Percentiles rank a stretch among this genome's conserved stretches.
Evolutionary conservation across 2,797 vertebrate species (phyloP).

Genomic region (Taenioides sp.): DNA sequence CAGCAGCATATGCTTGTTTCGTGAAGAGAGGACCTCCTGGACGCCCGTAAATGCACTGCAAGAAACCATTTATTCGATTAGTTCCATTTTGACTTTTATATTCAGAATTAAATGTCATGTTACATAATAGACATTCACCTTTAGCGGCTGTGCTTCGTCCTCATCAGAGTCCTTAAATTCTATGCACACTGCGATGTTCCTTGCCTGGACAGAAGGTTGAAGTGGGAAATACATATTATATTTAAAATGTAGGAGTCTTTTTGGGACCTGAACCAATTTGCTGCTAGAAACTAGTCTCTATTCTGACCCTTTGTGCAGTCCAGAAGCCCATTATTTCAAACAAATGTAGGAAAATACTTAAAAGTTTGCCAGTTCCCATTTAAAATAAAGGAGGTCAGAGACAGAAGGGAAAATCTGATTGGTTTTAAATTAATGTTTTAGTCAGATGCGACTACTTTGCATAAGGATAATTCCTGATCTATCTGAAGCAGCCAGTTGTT

Average conservation of each 20-base stretch:
- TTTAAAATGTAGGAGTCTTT: conserved; percentile 1
- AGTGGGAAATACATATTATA: conserved; percentile 1
- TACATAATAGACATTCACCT: conserved; percentile 73
- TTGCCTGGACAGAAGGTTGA: conserved; percentile 79
- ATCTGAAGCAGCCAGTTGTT: conserved; percentile 36
- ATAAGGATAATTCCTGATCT: conserved; percentile 44
- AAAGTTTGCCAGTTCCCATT: conserved; percentile 20
- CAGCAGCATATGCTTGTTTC: conserved; percentile 85
- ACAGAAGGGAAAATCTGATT: conserved; percentile 18
- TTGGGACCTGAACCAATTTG: conserved; percentile 10
- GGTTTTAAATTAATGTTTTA: conserved; percentile 45
- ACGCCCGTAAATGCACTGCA: conserved; percentile 92
- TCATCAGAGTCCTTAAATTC: conserved; percentile 96
- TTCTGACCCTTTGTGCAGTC: conserved; percentile 13
- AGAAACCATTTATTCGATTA: neutral
- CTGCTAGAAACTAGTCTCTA: conserved; percentile 8
- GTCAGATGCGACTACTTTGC: conserved; percentile 49
- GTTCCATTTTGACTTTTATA: neutral
- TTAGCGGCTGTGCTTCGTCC: conserved; percentile 86
- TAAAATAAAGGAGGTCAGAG: conserved; percentile 26
- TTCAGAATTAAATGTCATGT: neutral
- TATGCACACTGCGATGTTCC: conserved; percentile 93
- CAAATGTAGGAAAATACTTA: conserved; percentile 19
- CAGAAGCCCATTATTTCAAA: conserved; percentile 14
- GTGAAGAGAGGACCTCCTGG: conserved; percentile 88